phyloP scores from a whole-genome alignment of 2,888 invertebrate species.

The Andrena chrysosceles region DNA sequence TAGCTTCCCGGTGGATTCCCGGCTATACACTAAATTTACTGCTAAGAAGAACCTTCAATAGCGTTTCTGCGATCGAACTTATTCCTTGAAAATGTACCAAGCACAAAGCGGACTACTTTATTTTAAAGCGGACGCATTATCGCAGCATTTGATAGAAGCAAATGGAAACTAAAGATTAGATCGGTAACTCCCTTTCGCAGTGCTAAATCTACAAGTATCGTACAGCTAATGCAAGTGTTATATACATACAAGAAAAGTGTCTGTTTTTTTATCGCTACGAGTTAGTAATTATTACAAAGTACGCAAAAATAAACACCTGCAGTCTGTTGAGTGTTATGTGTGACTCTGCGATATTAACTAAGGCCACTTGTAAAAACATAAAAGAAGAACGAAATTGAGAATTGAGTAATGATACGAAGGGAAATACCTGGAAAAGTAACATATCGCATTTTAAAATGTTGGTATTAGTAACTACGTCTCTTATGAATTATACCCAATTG shows the following conservation, averaged over 20 bases:
- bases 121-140: too few species aligned
- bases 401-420: constrained; percentile 81
- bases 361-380: constrained; percentile 78
- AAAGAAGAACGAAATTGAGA: constrained; percentile 80
- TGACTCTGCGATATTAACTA: constrained; percentile 78
- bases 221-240: constrained; percentile 1
- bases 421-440: constrained; percentile 82
- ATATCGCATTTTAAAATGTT: constrained; percentile 40
- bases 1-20: too few species aligned
- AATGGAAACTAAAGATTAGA: neutral
- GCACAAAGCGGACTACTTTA: neutral
- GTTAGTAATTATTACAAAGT: constrained; percentile 41
- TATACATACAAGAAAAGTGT: neutral
- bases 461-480: neutral
- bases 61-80: neutral
- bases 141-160: constrained; percentile 7
- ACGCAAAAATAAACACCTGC: constrained; percentile 76
- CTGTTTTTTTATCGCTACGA: neutral
- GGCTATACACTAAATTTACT: neutral
- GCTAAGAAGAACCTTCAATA: neutral
- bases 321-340: constrained; percentile 78
- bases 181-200: neutral
- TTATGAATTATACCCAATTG: constrained; percentile 3
- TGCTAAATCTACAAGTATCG: neutral
- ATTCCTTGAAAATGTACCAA: neutral